Base-by-base conservation (phyloP, 2,888 invertebrate genomes). In the Phania funesta region DNA sequence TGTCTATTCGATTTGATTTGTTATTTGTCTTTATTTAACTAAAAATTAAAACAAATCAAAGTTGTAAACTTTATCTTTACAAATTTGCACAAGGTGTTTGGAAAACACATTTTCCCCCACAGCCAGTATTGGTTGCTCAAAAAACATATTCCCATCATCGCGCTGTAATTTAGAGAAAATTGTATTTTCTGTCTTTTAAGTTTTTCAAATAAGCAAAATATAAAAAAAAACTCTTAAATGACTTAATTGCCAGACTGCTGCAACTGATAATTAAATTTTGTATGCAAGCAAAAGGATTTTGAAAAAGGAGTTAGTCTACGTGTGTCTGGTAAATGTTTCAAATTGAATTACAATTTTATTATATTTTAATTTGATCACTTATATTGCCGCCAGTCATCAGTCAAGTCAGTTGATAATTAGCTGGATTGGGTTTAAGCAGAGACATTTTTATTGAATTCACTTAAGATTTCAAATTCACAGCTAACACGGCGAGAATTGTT, bases 271-370 rank as follows among this genome's bases (percentile, higher is more conserved):
- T 52, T 52, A 16, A 24, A 65, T 44, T 54, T 56, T n/a, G 7
- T 26, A 11, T 4, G 0, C 2, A 48, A 9, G 32, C n/a, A 32
- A 16, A 48, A 8, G 4, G 18, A 11, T 32, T 32, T 32, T 41
- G 26, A 16, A 52, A 65, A 11, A 16, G 9, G 1, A 54, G 7
- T 26, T 13, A 26, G 35, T 35, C n/a, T 35, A 22, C 11, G 3
- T 11, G 65, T 35, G 7, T 67, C 16, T 58, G 38, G n/a, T 44
- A 62, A 81, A 71, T 62, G 32, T 41, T 70, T 65, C 13, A 76
- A 76, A 80, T 80, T 76, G 52, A 80, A 71, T 80, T 80, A 80
- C 46, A 60, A 54, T 71, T 76, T 76, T 52, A 71, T 80, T 80
- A 80, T 54, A 80, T 62, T 76, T 62, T 46, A 73, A 81, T 76